Conservation (phyloP, 2,888 invertebrate genomes). For the Cerceris ruficornis region DNA sequence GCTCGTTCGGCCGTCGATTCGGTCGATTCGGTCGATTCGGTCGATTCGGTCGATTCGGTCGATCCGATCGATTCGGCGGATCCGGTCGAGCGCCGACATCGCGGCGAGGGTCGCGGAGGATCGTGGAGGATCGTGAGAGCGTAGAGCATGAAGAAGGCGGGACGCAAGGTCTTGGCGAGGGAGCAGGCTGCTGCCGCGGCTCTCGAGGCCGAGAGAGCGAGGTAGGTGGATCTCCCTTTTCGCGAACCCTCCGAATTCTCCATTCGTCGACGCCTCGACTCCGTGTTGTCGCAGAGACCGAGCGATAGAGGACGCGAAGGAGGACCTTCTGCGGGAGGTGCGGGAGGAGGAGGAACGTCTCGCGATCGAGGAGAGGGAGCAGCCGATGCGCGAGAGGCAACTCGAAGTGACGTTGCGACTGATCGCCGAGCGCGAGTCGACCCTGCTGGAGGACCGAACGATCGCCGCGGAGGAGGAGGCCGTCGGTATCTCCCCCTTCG, state of each 20-base stretch:
- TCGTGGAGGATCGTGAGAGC: too few species aligned
- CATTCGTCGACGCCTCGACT: neutral
- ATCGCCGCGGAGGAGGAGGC: slow-evolving; percentile 12
- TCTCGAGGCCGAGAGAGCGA: neutral
- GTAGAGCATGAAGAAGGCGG: too few species aligned
- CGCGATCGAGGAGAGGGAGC: slow-evolving; percentile 66
- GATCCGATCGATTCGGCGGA: too few species aligned
- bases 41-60: too few species aligned
- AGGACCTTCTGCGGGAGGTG: slow-evolving; percentile 73
- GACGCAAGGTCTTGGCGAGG: neutral
- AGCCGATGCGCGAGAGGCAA: slow-evolving; percentile 67
- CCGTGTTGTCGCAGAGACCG: slow-evolving; percentile 31
- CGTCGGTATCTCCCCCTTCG: neutral
- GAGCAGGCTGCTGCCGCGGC: neutral
- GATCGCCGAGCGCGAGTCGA: slow-evolving; percentile 59
- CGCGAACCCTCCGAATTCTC: neutral
- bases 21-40: neutral
- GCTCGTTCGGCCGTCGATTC: too few species aligned
- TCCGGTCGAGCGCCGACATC: too few species aligned
- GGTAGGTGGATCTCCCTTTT: neutral
- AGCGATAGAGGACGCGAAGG: slow-evolving; percentile 72
- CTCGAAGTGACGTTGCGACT: slow-evolving; percentile 66
- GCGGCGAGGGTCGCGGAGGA: too few species aligned
- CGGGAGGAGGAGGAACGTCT: slow-evolving; percentile 60
- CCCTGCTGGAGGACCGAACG: slow-evolving; percentile 64